Base-by-base conservation (phyloP, 1,140 invertebrate species). In the Lethrus apterus region DNA sequence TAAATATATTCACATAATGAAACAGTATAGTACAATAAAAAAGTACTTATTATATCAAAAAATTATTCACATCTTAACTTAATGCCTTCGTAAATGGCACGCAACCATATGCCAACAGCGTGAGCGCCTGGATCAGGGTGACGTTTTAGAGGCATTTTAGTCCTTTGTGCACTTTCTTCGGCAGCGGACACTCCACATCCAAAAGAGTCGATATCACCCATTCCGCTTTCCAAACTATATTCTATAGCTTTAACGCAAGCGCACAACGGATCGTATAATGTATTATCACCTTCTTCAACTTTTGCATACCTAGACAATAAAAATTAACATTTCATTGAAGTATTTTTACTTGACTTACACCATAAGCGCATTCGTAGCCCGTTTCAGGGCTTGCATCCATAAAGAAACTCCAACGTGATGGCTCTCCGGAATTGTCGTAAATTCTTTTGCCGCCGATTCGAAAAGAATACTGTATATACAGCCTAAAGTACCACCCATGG, bases 31-130 rank as follows among this genome's bases (percentile, higher is more conserved):
- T n/a, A n/a, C n/a, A n/a, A n/a, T n/a, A n/a, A n/a, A 38, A 20
- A 15, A 38, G 5, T 19, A 15, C 19, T 9, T 38, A 23, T 2
- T 23, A 42, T 20, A 10, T 1, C 4, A 13, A 44, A n/a, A 44
- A 2, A n/a, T 44, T 11, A 44, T 13, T 33, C 42, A 34, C 32
- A 48, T 24, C 31, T 13, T 21, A 54, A 46, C 50, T 74, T 74
- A 1, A 71, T 51, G 34, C 66, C 72, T 60, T 75, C 72, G 36
- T 66, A 72, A 14, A 66, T 56, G 20, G 75, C 76, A 45, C 70
- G 70, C 62, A 81, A 61, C 74, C 78, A 79, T 21, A 75, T 68
- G 29, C 71, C 70, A 7, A 80, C 70, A 11, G 76, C 77, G 49
- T 76, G 72, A 18, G 78, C 77, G 13, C 74, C 78, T 45, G 77